Evolutionary conservation across 30 jellyfish, hydroid and myxozoan species (phyloP), one percentile per base, ranked within the genome.

Genomic region (Pelagia noctiluca): DNA sequence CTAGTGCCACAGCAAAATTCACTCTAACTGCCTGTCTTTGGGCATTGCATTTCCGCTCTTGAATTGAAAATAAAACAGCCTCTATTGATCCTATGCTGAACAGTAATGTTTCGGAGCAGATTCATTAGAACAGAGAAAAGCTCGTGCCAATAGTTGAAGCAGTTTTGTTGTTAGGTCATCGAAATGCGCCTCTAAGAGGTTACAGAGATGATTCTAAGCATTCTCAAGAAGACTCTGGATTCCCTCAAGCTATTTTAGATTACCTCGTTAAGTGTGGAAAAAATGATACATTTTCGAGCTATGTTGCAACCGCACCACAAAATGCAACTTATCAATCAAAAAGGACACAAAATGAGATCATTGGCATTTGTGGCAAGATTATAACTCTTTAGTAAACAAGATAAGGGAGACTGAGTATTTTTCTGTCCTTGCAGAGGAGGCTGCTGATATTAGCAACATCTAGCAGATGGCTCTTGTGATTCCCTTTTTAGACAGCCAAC

Each of bases 251-350:
- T 4, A 57, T 57, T 21, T 26, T 57, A 5, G 16, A 8, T 5
- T 42, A 5, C 8, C 16, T 42, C 12, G 8, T 5, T 42, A 42
- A 42, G 16, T 42, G 57, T 42, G 57, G 57, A 5, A 42, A 16
- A 42, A 42, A 42, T 16, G 12, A 8, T 42, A 42, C 8, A 8
- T 42, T 82, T 22, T 36, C 23, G 29, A 62, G 68, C 35, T 71
- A 82, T 33, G 48, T 70, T 46, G 35, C 50, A 82, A 50, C 50
- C 12, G 78, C 85, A 26, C 88, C 89, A 22, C 21, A 75, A 30
- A 85, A 73, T 85, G 95, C 95, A 12, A 85, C 89, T 5, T 85
- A 85, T 64, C 66, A 85, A 1, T 85, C 89, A 32, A 74, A 85
- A 75, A 85, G 76, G 5, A 75, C 52, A 16, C 95, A 85, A 52